phyloP scores from a whole-genome alignment of 2,113 vertebrate genomes.

The Psilopsiagon aymara region DNA sequence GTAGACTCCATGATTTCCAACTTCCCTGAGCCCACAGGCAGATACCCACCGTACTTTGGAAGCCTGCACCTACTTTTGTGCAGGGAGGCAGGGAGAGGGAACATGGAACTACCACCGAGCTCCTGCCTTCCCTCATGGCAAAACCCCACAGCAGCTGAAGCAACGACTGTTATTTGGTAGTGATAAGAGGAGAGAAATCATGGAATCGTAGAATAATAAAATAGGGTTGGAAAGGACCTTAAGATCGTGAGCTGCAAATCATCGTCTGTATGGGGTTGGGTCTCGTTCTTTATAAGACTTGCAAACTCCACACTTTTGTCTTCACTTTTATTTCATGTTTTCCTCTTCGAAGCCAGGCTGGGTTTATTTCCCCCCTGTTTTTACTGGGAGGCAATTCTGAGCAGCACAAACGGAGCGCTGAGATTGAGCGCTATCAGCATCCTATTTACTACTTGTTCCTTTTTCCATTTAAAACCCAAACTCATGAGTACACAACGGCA shows the following conservation, averaged over 20 bases:
- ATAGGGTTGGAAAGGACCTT: too few relatives aligned
- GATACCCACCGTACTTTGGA: not conserved
- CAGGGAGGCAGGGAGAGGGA: not conserved
- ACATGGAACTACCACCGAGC: not conserved
- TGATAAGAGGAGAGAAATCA: not conserved
- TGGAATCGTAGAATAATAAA: too few relatives aligned
- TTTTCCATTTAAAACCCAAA: not conserved
- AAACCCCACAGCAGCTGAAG: not conserved
- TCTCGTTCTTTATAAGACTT: not conserved
- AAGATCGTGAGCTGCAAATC: too few relatives aligned
- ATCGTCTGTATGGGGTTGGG: too few relatives aligned
- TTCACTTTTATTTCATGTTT: not conserved
- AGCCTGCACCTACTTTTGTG: not conserved
- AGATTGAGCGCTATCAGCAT: not conserved
- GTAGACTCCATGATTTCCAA: not conserved
- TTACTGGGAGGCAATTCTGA: not conserved
- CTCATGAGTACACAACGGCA: accelerated
- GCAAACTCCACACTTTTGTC: not conserved
- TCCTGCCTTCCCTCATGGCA: not conserved
- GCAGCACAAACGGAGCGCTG: accelerated
- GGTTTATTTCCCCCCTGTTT: not conserved
- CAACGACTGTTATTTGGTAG: not conserved
- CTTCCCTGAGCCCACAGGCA: not conserved
- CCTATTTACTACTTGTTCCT: not conserved
- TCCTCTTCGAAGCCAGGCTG: not conserved